Evolutionary conservation across 1,140 invertebrate species (phyloP).

Genomic region (Hycleus phaleratus): DNA sequence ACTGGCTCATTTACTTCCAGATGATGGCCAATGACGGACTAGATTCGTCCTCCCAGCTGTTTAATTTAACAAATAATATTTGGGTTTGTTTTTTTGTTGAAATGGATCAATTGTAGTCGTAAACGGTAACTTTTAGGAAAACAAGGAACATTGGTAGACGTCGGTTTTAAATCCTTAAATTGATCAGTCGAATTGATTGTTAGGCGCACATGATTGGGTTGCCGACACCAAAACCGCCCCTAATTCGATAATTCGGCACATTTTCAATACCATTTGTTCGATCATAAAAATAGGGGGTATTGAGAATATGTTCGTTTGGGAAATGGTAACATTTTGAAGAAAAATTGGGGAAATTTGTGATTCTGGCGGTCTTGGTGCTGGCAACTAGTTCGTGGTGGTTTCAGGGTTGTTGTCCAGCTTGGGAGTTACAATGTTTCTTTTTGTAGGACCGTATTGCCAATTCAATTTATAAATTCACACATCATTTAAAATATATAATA

Average conservation of each 20-base stretch:
- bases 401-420: not conserved
- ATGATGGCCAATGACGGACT: conserved; percentile 34
- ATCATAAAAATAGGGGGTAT: too few species aligned
- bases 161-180: too few species aligned
- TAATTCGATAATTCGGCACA: too few species aligned
- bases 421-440: conserved; percentile 22
- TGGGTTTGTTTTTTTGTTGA: not conserved
- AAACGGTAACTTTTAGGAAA: conserved; percentile 17
- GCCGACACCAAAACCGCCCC: too few species aligned
- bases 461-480: conserved; percentile 38
- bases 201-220: too few species aligned
- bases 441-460: conserved; percentile 38
- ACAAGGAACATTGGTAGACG: conserved; percentile 10
- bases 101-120: not conserved
- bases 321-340: too few species aligned
- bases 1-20: conserved; percentile 37
- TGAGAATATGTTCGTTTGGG: too few species aligned
- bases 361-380: too few species aligned
- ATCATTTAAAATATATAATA: conserved; percentile 37
- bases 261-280: too few species aligned
- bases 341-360: too few species aligned
- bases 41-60: conserved; percentile 34
- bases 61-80: not conserved
- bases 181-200: too few species aligned
- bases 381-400: too few species aligned